Evolutionary conservation across 1,140 invertebrate species (phyloP).

Genomic region (Sitobion miscanthi): DNA sequence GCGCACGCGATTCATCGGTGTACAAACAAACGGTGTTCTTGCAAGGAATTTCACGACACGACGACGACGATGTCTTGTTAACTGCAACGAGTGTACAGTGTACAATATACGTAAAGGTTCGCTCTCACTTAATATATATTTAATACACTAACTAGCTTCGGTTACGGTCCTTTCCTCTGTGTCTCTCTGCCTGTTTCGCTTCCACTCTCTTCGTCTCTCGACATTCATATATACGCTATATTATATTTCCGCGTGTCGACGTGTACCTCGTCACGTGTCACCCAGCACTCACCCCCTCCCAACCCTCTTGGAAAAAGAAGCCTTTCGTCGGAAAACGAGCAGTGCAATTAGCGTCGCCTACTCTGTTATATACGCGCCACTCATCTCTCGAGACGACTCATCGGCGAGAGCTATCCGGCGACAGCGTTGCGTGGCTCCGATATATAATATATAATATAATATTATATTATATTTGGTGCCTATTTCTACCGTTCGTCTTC

Average conservation of each 20-base stretch:
- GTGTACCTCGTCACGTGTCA: not conserved
- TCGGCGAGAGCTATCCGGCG: not conserved
- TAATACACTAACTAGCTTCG: not conserved
- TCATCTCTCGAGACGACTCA: not conserved
- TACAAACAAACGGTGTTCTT: not conserved
- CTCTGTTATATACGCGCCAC: not conserved
- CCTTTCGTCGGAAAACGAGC: slow-evolving; percentile 23
- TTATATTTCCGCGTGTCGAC: not conserved
- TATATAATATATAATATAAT: not conserved
- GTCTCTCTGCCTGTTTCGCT: not conserved
- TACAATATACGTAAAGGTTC: not conserved
- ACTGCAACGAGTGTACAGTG: not conserved
- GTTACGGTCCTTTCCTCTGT: not conserved
- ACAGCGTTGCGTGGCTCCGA: not conserved
- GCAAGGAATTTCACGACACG: not conserved
- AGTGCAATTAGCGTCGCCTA: slow-evolving; percentile 28
- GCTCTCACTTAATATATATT: not conserved
- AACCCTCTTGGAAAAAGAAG: not conserved
- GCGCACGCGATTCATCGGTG: not conserved
- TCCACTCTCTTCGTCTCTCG: not conserved
- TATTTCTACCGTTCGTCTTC: not conserved
- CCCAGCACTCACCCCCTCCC: not conserved
- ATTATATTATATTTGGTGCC: not conserved
- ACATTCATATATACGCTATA: not conserved
- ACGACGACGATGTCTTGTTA: not conserved